phyloP scores from a whole-genome alignment of 2,888 invertebrate species.

The Tetropium fuscum region DNA sequence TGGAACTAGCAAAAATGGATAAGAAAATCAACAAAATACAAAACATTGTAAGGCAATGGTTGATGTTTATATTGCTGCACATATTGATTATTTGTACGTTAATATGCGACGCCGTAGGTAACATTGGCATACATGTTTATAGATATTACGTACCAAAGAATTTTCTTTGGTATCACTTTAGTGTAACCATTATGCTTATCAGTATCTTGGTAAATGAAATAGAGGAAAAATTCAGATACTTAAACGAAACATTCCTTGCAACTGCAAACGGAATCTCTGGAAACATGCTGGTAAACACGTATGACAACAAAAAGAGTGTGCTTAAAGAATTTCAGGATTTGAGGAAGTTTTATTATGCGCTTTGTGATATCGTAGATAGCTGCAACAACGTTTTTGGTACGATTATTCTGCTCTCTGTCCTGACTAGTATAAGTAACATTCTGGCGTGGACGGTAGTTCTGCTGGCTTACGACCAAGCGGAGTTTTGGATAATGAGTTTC shows the following conservation, averaged over 20 bases:
- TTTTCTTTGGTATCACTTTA: constrained; percentile 5
- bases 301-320: neutral
- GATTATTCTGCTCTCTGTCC: constrained; percentile 9
- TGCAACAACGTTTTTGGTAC: constrained; percentile 22
- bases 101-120: neutral
- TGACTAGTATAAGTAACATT: constrained; percentile 1
- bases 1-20: no score
- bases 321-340: neutral
- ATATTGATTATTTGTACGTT: neutral
- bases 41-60: no score
- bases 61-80: neutral
- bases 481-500: no score
- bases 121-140: neutral
- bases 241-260: neutral
- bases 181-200: neutral
- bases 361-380: constrained; percentile 24
- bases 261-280: neutral
- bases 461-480: no score
- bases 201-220: neutral
- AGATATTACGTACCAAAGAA: neutral
- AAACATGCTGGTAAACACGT: neutral
- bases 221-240: neutral
- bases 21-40: no score
- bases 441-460: neutral
- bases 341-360: constrained; percentile 1